Evolutionary conservation across 1,140 invertebrate genomes (phyloP).

Genomic region (Apis laboriosa): DNA sequence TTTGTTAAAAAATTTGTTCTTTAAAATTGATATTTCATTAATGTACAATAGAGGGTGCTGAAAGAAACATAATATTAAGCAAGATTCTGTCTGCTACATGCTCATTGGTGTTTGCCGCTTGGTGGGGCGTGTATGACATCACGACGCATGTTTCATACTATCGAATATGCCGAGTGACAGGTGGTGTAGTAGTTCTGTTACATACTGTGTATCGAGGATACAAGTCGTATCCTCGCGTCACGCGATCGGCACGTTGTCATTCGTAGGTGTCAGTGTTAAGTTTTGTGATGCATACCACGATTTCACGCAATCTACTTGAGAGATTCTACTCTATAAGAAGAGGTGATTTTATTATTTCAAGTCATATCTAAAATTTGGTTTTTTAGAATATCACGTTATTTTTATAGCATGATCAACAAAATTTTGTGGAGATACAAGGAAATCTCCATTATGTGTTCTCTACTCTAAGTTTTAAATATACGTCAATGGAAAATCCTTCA

Average conservation of each 20-base stretch:
- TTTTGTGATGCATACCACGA: constrained; percentile 78
- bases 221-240: constrained; percentile 72
- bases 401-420: not conserved
- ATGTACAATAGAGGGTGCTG: not conserved
- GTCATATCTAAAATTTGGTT: not conserved
- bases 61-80: not conserved
- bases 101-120: constrained; percentile 17
- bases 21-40: not conserved
- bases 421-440: not conserved
- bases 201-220: constrained; percentile 59
- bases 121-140: constrained; percentile 55
- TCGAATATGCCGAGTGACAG: constrained; percentile 78
- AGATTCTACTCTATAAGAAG: constrained; percentile 72
- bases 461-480: not conserved
- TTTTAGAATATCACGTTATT: not conserved
- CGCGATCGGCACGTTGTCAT: constrained; percentile 68
- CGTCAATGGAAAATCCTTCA: not conserved
- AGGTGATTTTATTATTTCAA: constrained; percentile 65
- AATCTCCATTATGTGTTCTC: not conserved
- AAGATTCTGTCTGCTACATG: not conserved
- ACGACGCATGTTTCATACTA: constrained; percentile 77
- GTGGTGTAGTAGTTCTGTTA: constrained; percentile 70
- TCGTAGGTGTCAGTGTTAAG: constrained; percentile 70
- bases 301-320: constrained; percentile 68
- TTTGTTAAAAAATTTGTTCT: not conserved